Conservation (phyloP, 2,113 vertebrate genomes). For the Tringa solitaria region DNA sequence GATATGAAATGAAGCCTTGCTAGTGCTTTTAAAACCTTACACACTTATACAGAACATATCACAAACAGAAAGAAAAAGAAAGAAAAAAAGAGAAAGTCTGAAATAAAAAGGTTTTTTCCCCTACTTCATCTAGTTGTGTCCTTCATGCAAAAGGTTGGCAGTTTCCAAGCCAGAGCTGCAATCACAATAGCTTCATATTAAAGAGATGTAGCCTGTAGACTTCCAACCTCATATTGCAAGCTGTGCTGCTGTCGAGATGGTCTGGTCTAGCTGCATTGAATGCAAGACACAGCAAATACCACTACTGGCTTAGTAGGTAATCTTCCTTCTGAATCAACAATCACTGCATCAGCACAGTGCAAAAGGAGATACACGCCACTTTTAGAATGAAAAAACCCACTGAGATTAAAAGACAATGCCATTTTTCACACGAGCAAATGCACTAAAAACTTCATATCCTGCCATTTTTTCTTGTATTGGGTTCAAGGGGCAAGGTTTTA, state of each 20-base stretch:
- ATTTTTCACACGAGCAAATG: not conserved
- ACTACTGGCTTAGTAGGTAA: not conserved
- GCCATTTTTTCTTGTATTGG: not conserved
- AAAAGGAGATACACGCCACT: not conserved
- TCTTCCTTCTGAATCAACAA: not conserved
- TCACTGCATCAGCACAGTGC: not conserved
- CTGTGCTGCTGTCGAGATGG: not conserved
- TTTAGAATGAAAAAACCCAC: not conserved
- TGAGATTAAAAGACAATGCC: not conserved
- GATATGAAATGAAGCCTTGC: not conserved
- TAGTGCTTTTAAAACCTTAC: not conserved
- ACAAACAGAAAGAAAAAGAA: not conserved
- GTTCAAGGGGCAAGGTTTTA: not conserved
- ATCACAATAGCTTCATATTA: not conserved
- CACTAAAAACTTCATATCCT: not conserved
- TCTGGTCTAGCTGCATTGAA: not conserved
- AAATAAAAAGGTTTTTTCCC: not conserved
- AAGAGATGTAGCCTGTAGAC: not conserved
- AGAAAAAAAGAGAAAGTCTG: not conserved
- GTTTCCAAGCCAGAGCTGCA: not conserved
- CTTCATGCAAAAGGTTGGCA: not conserved
- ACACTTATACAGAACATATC: not conserved
- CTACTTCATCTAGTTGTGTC: not conserved
- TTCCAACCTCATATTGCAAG: not conserved
- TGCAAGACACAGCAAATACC: not conserved